Conservation (phyloP, 2,113 vertebrate genomes). For the Hylia prasina region DNA sequence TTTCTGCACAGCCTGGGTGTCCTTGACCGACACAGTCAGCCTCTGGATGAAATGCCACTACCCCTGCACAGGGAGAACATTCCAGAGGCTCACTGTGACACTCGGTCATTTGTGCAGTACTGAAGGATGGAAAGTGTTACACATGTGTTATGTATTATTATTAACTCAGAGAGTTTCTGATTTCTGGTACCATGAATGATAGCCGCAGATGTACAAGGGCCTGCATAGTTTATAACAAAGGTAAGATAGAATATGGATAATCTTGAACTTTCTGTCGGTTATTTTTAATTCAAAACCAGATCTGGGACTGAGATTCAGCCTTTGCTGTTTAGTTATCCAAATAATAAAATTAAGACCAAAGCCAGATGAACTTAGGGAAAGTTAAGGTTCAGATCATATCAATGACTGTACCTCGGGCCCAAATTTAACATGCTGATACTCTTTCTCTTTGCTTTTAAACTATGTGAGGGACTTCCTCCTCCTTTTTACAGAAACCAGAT, state of each 20-base stretch:
- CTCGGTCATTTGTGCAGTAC: not conserved
- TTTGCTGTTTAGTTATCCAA: slow-evolving; percentile 27
- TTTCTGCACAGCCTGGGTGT: not conserved
- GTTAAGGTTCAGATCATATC: slow-evolving; percentile 40
- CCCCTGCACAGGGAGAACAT: not conserved
- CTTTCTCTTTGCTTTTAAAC: slow-evolving; percentile 12
- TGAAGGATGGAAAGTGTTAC: not conserved
- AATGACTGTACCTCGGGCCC: slow-evolving; percentile 9
- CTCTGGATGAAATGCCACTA: not conserved
- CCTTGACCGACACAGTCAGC: not conserved
- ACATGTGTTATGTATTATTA: slow-evolving; percentile 14
- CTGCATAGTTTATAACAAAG: not conserved
- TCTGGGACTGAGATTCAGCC: not conserved
- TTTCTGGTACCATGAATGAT: not conserved
- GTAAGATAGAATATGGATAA: not conserved
- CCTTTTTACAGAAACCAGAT: slow-evolving; percentile 37
- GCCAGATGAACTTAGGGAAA: not conserved
- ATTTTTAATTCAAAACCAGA: slow-evolving; percentile 22
- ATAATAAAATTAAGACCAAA: slow-evolving; percentile 31
- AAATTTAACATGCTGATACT: slow-evolving; percentile 38
- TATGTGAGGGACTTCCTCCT: not conserved
- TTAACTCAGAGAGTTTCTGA: not conserved
- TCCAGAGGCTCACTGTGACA: not conserved
- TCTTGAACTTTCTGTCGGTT: not conserved
- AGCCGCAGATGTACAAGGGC: not conserved